Evolutionary conservation across 2,888 invertebrate genomes (phyloP), one percentile per base, ranked within the genome.

Genomic region (Tachina lurida): DNA sequence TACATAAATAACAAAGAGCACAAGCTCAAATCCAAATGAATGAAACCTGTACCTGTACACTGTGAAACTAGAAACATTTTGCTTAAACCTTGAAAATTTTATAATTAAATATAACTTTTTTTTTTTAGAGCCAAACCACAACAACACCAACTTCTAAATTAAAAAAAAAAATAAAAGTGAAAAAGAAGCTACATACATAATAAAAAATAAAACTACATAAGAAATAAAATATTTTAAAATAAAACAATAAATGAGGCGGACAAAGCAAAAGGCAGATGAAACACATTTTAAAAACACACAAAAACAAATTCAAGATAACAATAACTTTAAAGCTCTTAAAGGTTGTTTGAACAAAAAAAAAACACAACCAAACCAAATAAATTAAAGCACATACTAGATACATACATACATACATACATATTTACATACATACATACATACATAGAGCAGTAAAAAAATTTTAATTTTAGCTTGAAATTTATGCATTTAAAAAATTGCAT

Each of bases 401-500:
- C 31, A 31, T 5, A 31, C 31, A 31, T 31, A 31, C 4, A 4
- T 31, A 31, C 31, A 31, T 31, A 31, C 31, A 31, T 31, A 31
- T 31, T 2, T 31, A 31, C 31, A 31, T 22, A 22, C 22, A 22
- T 31, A 31, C 4, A 1, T 31, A 31, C 31, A 7, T 31, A 31
- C 31, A 31, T 31, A 31, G 7, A 31, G 31, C 7, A 17, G 41
- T 10, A 31, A 49, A 31, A 47, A 62, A 79, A 77, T 81, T 67
- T 63, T 2, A 62, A 58, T 81, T 31, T 75, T 70, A 43, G 62
- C 15, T 75, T 78, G 41, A 73, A 86, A 76, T 79, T 79, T 79
- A 83, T 86, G 71, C 79, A 83, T 77, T 86, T 86, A 79, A 83
- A 68, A 79, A 86, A 83, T 80, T 86, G 79, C 86, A 86, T 76